phyloP scores from a whole-genome alignment of 2,113 vertebrate species.

The Mixornis gularis region DNA sequence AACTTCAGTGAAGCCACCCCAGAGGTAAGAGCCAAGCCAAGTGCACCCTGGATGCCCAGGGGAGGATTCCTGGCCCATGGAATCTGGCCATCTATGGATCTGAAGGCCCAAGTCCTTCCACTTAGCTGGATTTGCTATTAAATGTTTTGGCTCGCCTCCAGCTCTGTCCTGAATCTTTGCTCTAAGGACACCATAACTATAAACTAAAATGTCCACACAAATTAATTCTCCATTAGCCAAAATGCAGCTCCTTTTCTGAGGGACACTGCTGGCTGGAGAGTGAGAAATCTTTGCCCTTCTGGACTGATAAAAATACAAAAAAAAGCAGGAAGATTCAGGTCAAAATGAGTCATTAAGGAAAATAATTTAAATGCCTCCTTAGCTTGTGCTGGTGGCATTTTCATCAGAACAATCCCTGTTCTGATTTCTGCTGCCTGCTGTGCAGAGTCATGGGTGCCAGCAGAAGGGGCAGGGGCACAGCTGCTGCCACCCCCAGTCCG shows the following conservation, averaged over 20 bases:
- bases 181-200: not conserved
- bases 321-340: not conserved
- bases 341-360: not conserved
- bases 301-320: not conserved
- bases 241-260: not conserved
- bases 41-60: not conserved
- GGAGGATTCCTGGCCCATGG: not conserved
- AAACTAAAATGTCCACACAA: not conserved
- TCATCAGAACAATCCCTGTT: not conserved
- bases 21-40: constrained; percentile 71
- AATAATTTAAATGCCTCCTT: not conserved
- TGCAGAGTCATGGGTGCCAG: not conserved
- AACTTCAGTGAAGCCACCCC: constrained; percentile 86
- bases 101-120: not conserved
- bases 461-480: not conserved
- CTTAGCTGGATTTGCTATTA: not conserved
- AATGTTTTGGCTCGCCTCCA: not conserved
- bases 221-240: not conserved
- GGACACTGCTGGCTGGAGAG: not conserved
- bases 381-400: not conserved
- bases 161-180: not conserved
- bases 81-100: not conserved
- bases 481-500: fast-evolving
- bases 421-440: not conserved
- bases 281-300: not conserved